Evolutionary conservation across 2,888 invertebrate species (phyloP).

Genomic region (Rhingia campestris): DNA sequence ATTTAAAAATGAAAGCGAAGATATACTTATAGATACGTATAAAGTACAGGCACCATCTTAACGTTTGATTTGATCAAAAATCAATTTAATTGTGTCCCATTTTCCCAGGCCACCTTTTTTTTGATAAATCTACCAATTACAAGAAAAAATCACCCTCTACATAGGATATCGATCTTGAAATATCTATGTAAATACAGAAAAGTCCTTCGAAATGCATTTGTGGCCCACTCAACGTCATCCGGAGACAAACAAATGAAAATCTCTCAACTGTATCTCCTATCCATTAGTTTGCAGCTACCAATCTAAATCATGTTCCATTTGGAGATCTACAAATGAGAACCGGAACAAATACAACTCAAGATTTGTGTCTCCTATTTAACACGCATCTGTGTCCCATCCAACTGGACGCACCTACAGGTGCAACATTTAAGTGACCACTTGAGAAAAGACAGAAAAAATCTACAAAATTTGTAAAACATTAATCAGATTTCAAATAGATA

Average conservation of each 20-base stretch:
- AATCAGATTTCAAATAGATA: conserved; percentile 71
- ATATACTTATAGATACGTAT: no score
- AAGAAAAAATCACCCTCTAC: conserved; percentile 46
- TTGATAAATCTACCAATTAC: conserved; percentile 48
- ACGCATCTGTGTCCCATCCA: conserved; percentile 29
- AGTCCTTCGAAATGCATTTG: conserved; percentile 24
- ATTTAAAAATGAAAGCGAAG: no score
- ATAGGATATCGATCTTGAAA: conserved; percentile 18
- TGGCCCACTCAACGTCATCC: conserved; percentile 46
- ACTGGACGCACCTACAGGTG: conserved; percentile 64
- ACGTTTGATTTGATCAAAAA: conserved; percentile 21
- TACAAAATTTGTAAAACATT: conserved; percentile 71
- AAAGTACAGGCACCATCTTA: not conserved
- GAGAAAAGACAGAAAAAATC: conserved; percentile 28
- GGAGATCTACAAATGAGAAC: conserved; percentile 61
- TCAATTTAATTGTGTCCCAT: conserved; percentile 25
- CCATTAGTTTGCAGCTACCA: conserved; percentile 47
- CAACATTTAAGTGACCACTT: conserved; percentile 62
- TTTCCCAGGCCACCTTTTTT: not conserved
- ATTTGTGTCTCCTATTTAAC: conserved; percentile 50
- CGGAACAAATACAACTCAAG: conserved; percentile 67
- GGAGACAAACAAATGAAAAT: conserved; percentile 55
- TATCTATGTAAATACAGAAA: conserved; percentile 11
- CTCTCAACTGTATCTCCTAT: conserved; percentile 65
- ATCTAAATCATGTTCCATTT: conserved; percentile 21